Base-by-base conservation (phyloP, 2,888 invertebrate species). In the Hypomecis atomaria region DNA sequence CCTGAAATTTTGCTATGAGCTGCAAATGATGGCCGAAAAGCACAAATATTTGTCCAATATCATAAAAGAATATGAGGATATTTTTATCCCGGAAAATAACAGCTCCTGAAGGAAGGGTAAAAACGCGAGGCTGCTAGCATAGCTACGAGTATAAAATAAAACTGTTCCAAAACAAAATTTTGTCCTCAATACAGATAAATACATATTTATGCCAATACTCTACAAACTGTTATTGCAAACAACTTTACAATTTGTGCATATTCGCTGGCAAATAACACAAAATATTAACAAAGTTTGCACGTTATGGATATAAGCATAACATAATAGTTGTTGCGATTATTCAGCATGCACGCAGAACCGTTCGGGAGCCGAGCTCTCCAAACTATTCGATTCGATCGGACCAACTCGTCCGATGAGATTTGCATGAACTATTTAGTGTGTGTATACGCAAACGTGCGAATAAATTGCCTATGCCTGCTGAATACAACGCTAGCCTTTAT, bases 351-450 rank as follows among this genome's bases (percentile, higher is more conserved):
- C 71, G 56, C 55, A 67, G 54, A 56, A 48, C 40, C 36, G 42
- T 44, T 59, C 37, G 49, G 37, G n/a, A 13, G 23, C 37, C 13
- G 13, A 38, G 36, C 37, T 65, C 66, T 65, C 67, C 55, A 66
- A 55, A 49, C 69, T 60, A 72, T 69, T 65, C 70, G 73, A 73
- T 76, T 79, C 74, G 67, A 69, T 70, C 13, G 57, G 33, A 49
- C 62, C 70, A 75, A 71, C 69, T 75, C 70, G 69, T 59, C 64
- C 61, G 66, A 40, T 47, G 57, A 60, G 71, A 79, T 84, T 79
- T 80, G 75, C 79, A 82, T 81, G 78, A 81, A 78, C 75, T 75
- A 78, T 81, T 83, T 79, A 66, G 71, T 71, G 72, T 77, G 75
- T 75, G 78, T 78, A 79, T 78, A 79, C 72, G 70, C 76, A 77